Conservation (phyloP, 2,888 invertebrate species). For the Temnothorax rugatulus region DNA sequence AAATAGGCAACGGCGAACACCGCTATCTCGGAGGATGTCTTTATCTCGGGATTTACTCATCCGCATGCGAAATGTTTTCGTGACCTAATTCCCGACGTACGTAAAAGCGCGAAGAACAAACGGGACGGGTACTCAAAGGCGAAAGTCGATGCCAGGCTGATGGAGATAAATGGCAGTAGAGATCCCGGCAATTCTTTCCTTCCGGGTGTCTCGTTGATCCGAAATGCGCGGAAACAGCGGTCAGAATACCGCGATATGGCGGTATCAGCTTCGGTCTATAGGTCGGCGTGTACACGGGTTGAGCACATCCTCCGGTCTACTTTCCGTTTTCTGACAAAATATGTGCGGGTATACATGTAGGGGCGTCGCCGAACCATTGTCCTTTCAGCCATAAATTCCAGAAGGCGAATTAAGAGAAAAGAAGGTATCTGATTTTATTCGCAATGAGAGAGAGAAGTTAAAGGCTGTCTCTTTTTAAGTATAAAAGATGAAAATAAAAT, state of each 20-base stretch:
- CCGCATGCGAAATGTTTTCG: conserved; percentile 41
- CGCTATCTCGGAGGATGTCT: neutral
- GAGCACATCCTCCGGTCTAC: neutral
- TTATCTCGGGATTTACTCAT: conserved; percentile 19
- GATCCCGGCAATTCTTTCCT: conserved; percentile 25
- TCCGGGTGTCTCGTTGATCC: conserved; percentile 21
- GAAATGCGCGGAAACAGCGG: conserved; percentile 26
- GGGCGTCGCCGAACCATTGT: neutral
- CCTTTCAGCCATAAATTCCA: conserved; percentile 6
- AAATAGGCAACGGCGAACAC: neutral
- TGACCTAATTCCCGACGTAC: conserved; percentile 33
- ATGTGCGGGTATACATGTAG: neutral
- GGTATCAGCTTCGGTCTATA: neutral
- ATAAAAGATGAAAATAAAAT: neutral
- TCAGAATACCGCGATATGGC: neutral
- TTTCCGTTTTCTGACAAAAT: conserved; percentile 1
- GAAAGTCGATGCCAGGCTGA: conserved; percentile 37
- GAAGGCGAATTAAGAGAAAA: conserved; percentile 16
- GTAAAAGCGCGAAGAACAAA: conserved; percentile 35
- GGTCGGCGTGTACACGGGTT: neutral
- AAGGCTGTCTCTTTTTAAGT: neutral
- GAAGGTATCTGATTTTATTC: neutral
- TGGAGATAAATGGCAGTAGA: conserved; percentile 41
- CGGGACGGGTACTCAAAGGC: conserved; percentile 1
- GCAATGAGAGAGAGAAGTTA: conserved; percentile 14